A percentile compares a stretch with the other conserved stretches of the same genome.
Evolutionary conservation across 1,140 invertebrate species (phyloP).

Genomic region (Leptinotarsa texana): DNA sequence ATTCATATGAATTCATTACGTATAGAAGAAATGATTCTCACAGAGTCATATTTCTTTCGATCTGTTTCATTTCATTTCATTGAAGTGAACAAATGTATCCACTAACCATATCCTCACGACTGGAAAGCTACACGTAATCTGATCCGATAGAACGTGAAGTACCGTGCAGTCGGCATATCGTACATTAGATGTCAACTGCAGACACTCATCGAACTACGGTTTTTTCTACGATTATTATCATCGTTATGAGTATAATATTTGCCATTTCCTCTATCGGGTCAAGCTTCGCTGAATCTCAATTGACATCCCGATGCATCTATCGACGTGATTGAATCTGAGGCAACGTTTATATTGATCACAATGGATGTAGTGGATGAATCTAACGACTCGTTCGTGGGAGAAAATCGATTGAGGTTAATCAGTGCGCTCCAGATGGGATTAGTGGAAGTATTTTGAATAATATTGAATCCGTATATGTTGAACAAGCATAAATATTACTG

Average conservation of each 20-base stretch:
- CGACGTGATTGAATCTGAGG: conserved; percentile 8
- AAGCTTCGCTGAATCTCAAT: conserved; percentile 3
- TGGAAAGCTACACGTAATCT: neutral
- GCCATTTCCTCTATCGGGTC: neutral
- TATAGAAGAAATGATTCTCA: too few relatives aligned
- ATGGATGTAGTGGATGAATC: neutral
- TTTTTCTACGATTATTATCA: neutral
- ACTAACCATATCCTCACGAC: neutral
- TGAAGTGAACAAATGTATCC: neutral
- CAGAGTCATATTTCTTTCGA: too few relatives aligned
- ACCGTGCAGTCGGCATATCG: conserved; percentile 4
- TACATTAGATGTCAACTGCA: conserved; percentile 2
- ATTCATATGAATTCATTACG: too few relatives aligned
- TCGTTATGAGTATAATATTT: conserved; percentile 9
- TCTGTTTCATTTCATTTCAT: too few relatives aligned
- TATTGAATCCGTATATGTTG: too few relatives aligned
- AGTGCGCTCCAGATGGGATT: too few relatives aligned
- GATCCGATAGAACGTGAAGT: neutral
- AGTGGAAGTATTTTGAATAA: too few relatives aligned
- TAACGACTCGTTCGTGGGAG: neutral
- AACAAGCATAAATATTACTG: too few relatives aligned
- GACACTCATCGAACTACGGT: neutral
- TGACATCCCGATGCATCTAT: neutral
- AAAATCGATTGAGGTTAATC: neutral
- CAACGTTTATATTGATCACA: neutral